These are phyloP conservation scores for Zygogramma bicolorata DNA, from an alignment of 2,888 invertebrate species.

Conservation along the genomic window DNA sequence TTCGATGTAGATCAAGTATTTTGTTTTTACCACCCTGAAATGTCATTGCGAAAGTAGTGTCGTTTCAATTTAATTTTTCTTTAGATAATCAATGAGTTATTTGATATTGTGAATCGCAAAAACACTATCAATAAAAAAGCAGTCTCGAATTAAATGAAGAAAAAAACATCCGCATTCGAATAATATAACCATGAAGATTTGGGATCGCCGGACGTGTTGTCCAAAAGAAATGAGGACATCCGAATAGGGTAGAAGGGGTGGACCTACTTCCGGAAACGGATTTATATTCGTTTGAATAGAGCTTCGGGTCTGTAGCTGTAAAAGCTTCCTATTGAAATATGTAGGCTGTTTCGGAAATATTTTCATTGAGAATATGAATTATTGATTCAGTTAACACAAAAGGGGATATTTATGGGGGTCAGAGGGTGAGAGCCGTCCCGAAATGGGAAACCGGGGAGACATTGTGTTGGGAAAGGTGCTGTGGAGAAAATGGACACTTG, in stretches of 20 bases:
- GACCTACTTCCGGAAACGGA: constrained; percentile 7
- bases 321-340: constrained; percentile 21
- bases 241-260: constrained; percentile 15
- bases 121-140: no score
- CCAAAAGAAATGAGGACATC: constrained; percentile 1
- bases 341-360: constrained; percentile 28
- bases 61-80: no score
- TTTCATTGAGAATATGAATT: constrained; percentile 32
- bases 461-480: not conserved
- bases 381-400: constrained; percentile 21
- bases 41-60: no score
- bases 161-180: not conserved
- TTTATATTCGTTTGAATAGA: constrained; percentile 12
- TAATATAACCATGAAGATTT: not conserved
- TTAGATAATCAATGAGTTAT: no score
- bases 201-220: not conserved
- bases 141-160: not conserved
- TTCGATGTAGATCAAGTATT: no score
- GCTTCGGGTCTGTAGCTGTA: not conserved
- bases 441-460: not conserved
- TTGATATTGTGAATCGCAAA: no score
- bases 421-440: not conserved
- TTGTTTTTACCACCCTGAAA: no score
- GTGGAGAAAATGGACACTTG: not conserved
- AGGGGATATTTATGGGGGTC: constrained; percentile 10